These are phyloP conservation scores for Mormyrus lacerda DNA, from an alignment of 2,113 vertebrate species.

Conservation along the genomic window DNA sequence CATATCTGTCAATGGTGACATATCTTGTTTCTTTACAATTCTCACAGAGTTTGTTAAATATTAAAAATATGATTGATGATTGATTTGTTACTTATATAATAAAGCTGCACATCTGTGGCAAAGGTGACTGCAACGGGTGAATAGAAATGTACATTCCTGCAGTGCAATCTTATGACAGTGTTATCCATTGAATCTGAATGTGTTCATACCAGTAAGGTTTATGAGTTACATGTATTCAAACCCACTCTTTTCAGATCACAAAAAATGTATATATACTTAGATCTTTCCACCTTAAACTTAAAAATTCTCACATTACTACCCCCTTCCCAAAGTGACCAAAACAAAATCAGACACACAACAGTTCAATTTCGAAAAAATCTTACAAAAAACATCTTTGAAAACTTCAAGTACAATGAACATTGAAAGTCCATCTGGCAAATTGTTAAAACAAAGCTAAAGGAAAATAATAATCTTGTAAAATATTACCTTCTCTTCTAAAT, in stretches of 20 bases:
- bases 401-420: conserved; percentile 95
- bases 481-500: conserved; percentile 30
- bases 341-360: conserved; percentile 62
- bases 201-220: conserved; percentile 57
- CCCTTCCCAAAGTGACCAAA: conserved; percentile 54
- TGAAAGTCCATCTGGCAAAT: conserved; percentile 82
- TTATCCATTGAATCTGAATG: conserved; percentile 33
- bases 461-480: conserved; percentile 58
- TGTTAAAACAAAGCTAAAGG: conserved; percentile 44
- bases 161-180: conserved; percentile 41
- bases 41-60: conserved; percentile 20
- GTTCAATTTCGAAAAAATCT: conserved; percentile 73
- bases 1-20: conserved; percentile 47
- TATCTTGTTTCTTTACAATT: conserved; percentile 26
- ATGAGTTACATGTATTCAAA: conserved; percentile 32
- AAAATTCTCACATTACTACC: neutral
- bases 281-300: conserved; percentile 11
- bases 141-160: conserved; percentile 40
- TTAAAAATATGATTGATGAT: conserved; percentile 16
- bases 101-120: conserved; percentile 37
- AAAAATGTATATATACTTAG: conserved; percentile 17
- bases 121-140: conserved; percentile 33
- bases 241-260: conserved; percentile 35
- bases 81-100: conserved; percentile 17
- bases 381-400: conserved; percentile 80